Base-by-base conservation (phyloP, 1,140 invertebrate genomes). In the Bombus turneri region DNA sequence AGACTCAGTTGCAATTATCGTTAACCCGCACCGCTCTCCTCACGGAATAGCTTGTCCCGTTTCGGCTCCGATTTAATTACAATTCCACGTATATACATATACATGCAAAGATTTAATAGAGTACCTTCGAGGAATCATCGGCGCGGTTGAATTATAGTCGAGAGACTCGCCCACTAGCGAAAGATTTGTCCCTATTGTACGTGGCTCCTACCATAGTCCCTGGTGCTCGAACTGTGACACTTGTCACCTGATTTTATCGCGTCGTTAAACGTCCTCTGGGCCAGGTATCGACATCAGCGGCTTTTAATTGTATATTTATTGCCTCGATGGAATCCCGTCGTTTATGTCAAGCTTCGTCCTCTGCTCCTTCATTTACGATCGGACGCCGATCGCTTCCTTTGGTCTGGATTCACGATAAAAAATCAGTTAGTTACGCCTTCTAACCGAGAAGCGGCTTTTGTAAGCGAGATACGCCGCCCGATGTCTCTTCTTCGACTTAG, bases 201-300 rank as follows among this genome's bases (percentile, higher is more conserved):
- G 22, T 31, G 22, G 66, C 68, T n/a, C 22, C 15, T 66, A 39
- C 81, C 28, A 75, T 85, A 91, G 81, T 91, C 79, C 88, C 71
- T 74, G 72, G 86, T 89, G 78, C 83, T 88, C 83, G 83, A 81
- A 43, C 59, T 82, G 89, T 94, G 93, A 94, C 93, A 94, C 93
- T 94, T 94, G 93, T 94, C 93, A 92, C 92, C 89, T 77, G 91
- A 91, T 94, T 94, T 94, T 94, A 94, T 94, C 92, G 90, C 79
- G 85, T 94, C 94, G 93, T 94, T 94, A 94, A 94, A 93, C 86
- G 88, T 93, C 57, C 69, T 31, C 37, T 10, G 62, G 76, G 73
- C 84, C 78, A 85, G 86, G 82, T 92, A 94, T 94, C 91, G 93
- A 93, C 91, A 91, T 89, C 89, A 90, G 85, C 82, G 83, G 90